Evolutionary conservation across 2,113 vertebrate species (phyloP).

Genomic region (Himantopus leucocephalus): DNA sequence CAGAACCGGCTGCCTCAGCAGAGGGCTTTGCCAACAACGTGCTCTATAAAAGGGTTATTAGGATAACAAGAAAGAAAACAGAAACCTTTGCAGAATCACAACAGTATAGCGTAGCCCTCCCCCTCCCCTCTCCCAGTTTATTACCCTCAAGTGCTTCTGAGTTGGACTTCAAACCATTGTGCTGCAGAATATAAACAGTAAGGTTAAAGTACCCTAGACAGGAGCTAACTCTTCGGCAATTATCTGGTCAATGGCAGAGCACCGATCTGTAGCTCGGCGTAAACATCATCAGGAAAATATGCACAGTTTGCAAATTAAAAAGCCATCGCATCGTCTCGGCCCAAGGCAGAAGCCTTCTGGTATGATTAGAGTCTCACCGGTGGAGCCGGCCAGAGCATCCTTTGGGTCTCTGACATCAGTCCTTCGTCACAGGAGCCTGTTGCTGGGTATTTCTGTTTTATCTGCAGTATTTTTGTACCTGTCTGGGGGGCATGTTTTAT

Average conservation of each 20-base stretch:
- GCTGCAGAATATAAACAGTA: background rate
- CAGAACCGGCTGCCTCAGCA: constrained; percentile 71
- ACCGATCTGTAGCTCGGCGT: background rate
- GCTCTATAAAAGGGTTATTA: constrained; percentile 69
- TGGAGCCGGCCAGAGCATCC: background rate
- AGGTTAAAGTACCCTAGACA: constrained; percentile 44
- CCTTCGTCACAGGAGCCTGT: background rate
- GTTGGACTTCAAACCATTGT: background rate
- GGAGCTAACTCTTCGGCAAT: constrained; percentile 23
- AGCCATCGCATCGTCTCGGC: background rate
- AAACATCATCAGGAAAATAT: constrained; percentile 44
- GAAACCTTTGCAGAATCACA: constrained; percentile 69
- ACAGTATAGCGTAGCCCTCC: background rate
- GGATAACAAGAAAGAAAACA: constrained; percentile 71
- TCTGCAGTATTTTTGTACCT: background rate
- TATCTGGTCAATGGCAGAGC: constrained; percentile 33
- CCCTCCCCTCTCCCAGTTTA: constrained; percentile 12
- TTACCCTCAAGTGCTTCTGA: constrained; percentile 40
- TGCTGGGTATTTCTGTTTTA: background rate
- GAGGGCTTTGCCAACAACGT: constrained; percentile 62
- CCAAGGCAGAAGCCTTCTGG: background rate
- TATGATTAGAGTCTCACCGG: background rate
- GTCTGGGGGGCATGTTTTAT: background rate
- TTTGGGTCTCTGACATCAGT: background rate
- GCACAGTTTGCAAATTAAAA: constrained; percentile 56